Base-by-base conservation (phyloP, 2,797 vertebrate genomes). In the Denticeps clupeoides region DNA sequence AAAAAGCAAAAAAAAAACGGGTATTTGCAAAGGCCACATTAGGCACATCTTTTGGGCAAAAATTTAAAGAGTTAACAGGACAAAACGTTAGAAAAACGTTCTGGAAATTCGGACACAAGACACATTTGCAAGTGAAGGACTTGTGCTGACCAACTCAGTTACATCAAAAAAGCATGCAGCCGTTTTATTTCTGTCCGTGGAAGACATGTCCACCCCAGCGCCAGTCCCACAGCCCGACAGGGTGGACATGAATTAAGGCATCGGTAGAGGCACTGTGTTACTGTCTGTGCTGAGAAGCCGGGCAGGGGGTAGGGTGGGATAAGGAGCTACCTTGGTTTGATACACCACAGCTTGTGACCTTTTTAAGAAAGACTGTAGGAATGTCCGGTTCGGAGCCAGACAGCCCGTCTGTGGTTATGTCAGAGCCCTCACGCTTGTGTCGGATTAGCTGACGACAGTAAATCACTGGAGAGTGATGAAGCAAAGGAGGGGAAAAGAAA, bases 171-270 rank as follows among this genome's bases (percentile, higher is more conserved):
- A n/a, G n/a, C n/a, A n/a, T n/a, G n/a, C n/a, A n/a, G n/a, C n/a
- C n/a, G n/a, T n/a, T n/a, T n/a, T n/a, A n/a, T n/a, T n/a, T n/a
- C n/a, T n/a, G n/a, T n/a, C n/a, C n/a, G n/a, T n/a, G n/a, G 35
- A 19, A 38, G 35, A 18, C 35, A 16, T 38, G 38, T 11, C 57
- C 41, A 6, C 59, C 49, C 25, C 21, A 31, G 4, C 18, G 16
- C 4, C 10, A 11, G 38, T 19, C 4, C 26, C 29, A 28, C 68
- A 59, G 67, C 64, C 64, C 50, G 61, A 45, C 61, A 49, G 58
- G 59, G 67, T 62, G 68, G 54, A 58, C 67, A 62, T 63, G 68
- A 72, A 62, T 82, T 82, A 85, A 84, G 80, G 81, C 80, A 80
- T 78, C 64, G 63, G 73, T 67, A 64, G 76, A 79, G 79, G 79